Evolutionary conservation across 2,888 invertebrate species (phyloP), one percentile per base, ranked within the genome.

Genomic region (Diogma glabrata): DNA sequence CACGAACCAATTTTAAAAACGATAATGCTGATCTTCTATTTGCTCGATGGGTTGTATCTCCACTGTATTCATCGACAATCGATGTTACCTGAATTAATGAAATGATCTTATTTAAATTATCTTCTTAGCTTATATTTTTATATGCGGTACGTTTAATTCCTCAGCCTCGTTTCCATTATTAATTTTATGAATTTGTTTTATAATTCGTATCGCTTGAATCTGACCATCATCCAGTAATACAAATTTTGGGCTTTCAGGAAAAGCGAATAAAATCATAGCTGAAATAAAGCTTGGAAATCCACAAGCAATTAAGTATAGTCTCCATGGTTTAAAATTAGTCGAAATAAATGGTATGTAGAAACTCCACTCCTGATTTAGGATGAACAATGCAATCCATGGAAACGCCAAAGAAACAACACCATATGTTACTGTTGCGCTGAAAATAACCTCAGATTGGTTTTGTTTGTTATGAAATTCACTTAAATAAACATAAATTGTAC

Each of bases 391-490:
- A 24, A 67, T 56, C 10, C 60, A 61, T 7, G 68, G 67, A 56
- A 67, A 58, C 24, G 62, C 16, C 57, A 67, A 62, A 10, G 64
- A 61, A n/a, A 63, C 63, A 19, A 65, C 49, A 14, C 67, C 67
- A 45, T 66, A 65, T 26, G 66, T 63, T 26, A 66, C 60, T 6
- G 66, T 64, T 3, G 65, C 60, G 17, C 63, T 63, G 63, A 67
- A 64, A 10, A 69, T 64, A 6, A 66, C 69, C 58, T 70, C 70
- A 2, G 74, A 70, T 9, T 75, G 65, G 33, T 68, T 66, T 46
- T 61, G 63, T 28, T 66, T 61, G 19, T 71, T 68, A 56, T 75
- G 75, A 57, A 75, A 75, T 60, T 76, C 76, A 9, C 75, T 74
- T 14, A 72, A 62, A 57, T 72, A 75, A 3, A 73, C 73, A 56